These are phyloP conservation scores for Platerodrilus igneus DNA, from an alignment of 2,888 invertebrate species.

Conservation along the genomic window DNA sequence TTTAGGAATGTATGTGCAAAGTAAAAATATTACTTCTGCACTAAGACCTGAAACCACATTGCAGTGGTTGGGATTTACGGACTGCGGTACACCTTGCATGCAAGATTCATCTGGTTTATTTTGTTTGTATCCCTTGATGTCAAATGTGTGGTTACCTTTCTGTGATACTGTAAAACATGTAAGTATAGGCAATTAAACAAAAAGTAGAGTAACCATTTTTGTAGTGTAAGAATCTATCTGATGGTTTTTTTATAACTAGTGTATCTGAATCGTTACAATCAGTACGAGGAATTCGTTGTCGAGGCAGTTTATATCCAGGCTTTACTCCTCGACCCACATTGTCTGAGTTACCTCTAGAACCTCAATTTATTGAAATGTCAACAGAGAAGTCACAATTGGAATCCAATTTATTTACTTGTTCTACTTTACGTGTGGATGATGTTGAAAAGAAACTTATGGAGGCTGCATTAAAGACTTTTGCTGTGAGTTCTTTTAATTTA, in stretches of 20 bases:
- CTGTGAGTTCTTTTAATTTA: slow-evolving; percentile 56
- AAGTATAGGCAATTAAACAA: slow-evolving; percentile 37
- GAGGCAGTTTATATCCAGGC: slow-evolving; percentile 82
- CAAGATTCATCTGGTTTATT: slow-evolving; percentile 75
- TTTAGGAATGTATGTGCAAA: slow-evolving; percentile 41
- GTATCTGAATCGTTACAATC: slow-evolving; percentile 74
- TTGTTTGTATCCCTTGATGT: slow-evolving; percentile 63
- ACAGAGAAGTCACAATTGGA: slow-evolving; percentile 80
- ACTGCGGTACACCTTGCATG: slow-evolving; percentile 72
- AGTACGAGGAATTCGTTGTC: slow-evolving; percentile 79
- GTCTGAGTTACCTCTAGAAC: slow-evolving; percentile 66
- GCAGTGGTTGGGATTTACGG: slow-evolving; percentile 75
- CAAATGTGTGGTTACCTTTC: slow-evolving; percentile 75
- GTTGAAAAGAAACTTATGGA: slow-evolving; percentile 68
- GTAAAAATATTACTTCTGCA: slow-evolving; percentile 57
- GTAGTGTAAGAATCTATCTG: slow-evolving; percentile 61
- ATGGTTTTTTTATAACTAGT: slow-evolving; percentile 72
- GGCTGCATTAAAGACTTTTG: slow-evolving; percentile 84
- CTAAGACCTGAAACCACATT: slow-evolving; percentile 63
- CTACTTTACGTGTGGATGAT: slow-evolving; percentile 57
- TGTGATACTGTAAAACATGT: slow-evolving; percentile 71
- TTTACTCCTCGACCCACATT: slow-evolving; percentile 83
- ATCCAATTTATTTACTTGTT: slow-evolving; percentile 64
- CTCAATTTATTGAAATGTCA: slow-evolving; percentile 47
- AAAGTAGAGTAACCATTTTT: slow-evolving; percentile 26